phyloP scores from a whole-genome alignment of 1,140 invertebrate species.

The Papilio polytes region DNA sequence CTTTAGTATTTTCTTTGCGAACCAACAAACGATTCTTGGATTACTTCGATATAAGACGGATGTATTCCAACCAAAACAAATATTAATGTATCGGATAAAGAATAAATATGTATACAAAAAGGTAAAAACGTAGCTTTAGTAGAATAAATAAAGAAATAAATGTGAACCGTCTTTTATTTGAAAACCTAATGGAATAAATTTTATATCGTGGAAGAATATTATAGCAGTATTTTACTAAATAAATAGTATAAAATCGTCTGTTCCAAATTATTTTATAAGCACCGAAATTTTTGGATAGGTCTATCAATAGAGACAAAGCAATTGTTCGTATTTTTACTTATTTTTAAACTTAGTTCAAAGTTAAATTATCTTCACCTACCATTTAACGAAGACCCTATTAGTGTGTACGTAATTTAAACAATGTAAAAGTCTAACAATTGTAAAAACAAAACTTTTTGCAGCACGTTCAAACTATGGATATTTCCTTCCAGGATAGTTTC shows the following conservation, averaged over 20 bases:
- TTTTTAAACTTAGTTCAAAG: not conserved
- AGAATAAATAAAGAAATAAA: conserved; percentile 5
- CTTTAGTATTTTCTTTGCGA: conserved; percentile 17
- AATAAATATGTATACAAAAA: conserved; percentile 9
- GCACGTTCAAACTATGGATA: conserved; percentile 27
- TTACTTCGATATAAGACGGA: not conserved
- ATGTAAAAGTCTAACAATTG: not conserved
- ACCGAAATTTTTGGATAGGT: not conserved
- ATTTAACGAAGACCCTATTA: not conserved
- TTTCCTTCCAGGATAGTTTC: conserved; percentile 49
- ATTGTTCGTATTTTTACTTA: not conserved
- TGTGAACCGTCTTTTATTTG: not conserved
- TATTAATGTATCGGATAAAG: conserved; percentile 11
- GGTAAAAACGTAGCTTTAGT: not conserved
- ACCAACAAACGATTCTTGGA: conserved; percentile 16
- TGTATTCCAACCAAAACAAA: not conserved
- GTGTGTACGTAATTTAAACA: not conserved
- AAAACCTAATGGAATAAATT: not conserved
- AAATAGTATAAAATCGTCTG: not conserved
- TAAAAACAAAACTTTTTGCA: conserved; percentile 10
- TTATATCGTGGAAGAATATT: not conserved
- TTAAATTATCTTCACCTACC: not conserved
- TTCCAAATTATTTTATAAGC: not conserved
- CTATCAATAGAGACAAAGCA: not conserved
- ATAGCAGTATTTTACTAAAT: not conserved